phyloP scores from a whole-genome alignment of 2,797 vertebrate species.

The Syngnathus acus region DNA sequence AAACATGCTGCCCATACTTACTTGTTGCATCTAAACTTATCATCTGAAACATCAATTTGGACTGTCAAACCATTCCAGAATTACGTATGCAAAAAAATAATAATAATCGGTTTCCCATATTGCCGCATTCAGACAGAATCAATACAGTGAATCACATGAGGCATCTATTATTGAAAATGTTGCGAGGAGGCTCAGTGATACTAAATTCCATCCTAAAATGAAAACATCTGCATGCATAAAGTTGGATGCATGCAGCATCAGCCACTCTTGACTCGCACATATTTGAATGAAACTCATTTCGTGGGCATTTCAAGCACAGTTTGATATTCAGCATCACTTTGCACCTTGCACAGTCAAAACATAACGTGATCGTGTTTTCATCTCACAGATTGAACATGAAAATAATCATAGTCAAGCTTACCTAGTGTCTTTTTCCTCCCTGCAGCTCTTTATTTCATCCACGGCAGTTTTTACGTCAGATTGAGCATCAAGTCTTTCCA shows the following conservation, averaged over 20 bases:
- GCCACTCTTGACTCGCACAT: too few species aligned
- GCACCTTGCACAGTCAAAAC: background rate
- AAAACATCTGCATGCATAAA: slow-evolving; percentile 13
- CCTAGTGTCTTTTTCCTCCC: slow-evolving; percentile 31
- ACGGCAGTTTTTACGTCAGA: slow-evolving; percentile 7
- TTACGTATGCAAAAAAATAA: background rate
- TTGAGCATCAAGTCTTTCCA: slow-evolving; percentile 16
- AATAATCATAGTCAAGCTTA: slow-evolving; percentile 20
- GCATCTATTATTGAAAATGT: background rate
- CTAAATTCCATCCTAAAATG: background rate
- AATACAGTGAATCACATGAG: background rate
- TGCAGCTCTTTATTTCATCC: slow-evolving; percentile 16
- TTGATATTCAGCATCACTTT: background rate
- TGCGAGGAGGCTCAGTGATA: background rate
- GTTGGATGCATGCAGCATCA: slow-evolving; percentile 12
- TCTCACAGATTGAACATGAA: background rate
- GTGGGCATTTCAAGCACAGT: background rate
- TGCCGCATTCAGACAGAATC: background rate
- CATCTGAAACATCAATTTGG: background rate
- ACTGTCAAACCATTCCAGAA: background rate
- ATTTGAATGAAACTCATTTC: slow-evolving; percentile 7
- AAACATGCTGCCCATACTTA: background rate
- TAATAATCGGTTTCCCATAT: background rate
- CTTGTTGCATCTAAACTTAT: background rate
- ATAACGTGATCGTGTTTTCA: background rate